A percentile compares a stretch with the other conserved stretches of the same genome.
Evolutionary conservation across 2,888 invertebrate species (phyloP).

Genomic region (Selenia dentaria): DNA sequence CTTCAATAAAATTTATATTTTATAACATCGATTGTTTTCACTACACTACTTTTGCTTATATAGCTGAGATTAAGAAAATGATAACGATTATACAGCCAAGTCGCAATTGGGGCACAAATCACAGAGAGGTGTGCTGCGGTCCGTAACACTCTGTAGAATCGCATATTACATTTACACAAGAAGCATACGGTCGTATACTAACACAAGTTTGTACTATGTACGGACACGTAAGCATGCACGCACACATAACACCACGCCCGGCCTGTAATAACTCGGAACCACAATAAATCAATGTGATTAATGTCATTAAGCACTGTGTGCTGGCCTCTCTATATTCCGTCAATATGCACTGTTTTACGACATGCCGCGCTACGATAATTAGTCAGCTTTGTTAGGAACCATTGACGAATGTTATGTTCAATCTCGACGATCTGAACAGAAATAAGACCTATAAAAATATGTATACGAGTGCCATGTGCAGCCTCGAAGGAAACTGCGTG

Average conservation of each 20-base stretch:
- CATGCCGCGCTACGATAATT: constrained; percentile 81
- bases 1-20: too few relatives aligned
- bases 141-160: constrained; percentile 63
- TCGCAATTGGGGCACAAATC: constrained; percentile 23
- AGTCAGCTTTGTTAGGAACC: constrained; percentile 82
- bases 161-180: constrained; percentile 76
- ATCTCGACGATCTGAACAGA: constrained; percentile 50
- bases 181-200: constrained; percentile 61
- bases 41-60: background rate
- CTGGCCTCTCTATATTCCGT: constrained; percentile 85
- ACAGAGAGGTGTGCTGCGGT: constrained; percentile 37
- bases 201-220: constrained; percentile 38
- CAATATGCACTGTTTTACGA: constrained; percentile 85
- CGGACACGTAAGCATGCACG: constrained; percentile 51
- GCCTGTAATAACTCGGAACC: constrained; percentile 85
- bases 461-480: constrained; percentile 48
- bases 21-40: too few relatives aligned
- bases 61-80: background rate
- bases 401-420: constrained; percentile 66
- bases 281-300: constrained; percentile 85
- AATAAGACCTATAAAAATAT: constrained; percentile 62
- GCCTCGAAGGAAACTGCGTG: constrained; percentile 43
- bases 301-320: constrained; percentile 85
- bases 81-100: constrained; percentile 9
- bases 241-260: constrained; percentile 64